Evolutionary conservation across 2,888 invertebrate genomes (phyloP).

Genomic region (Amphimallon solstitiale): DNA sequence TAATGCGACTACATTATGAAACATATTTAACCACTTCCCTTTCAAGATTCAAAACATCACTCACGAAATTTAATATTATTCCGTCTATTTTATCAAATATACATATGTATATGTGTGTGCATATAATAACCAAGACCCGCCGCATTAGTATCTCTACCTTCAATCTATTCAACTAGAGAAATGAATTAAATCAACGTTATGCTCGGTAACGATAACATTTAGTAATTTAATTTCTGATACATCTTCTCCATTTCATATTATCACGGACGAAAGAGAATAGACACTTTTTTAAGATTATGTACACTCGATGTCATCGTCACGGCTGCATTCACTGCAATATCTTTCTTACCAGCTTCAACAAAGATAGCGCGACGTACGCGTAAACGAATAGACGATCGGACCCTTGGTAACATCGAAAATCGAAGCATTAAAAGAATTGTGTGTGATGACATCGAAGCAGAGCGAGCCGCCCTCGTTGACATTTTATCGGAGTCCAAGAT

Average conservation of each 20-base stretch:
- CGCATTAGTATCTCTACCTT: constrained; percentile 1
- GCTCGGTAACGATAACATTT: constrained; percentile 30
- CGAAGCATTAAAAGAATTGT: neutral
- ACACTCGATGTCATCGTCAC: constrained; percentile 18
- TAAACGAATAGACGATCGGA: neutral
- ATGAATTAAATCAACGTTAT: constrained; percentile 34
- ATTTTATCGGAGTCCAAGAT: constrained; percentile 46
- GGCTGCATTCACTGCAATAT: constrained; percentile 21
- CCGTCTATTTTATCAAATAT: constrained; percentile 22
- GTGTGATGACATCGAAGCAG: constrained; percentile 44
- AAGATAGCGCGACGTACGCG: constrained; percentile 10
- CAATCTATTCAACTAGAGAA: constrained; percentile 30
- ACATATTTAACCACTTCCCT: constrained; percentile 8
- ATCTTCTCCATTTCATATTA: constrained; percentile 17
- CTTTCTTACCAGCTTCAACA: constrained; percentile 21
- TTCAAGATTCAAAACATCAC: constrained; percentile 30
- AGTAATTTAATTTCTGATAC: constrained; percentile 28
- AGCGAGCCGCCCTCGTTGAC: constrained; percentile 45
- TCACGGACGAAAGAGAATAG: constrained; percentile 11
- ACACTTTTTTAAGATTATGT: constrained; percentile 10
- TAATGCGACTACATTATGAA: constrained; percentile 12
- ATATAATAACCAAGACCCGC: constrained; percentile 4
- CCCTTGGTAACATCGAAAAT: neutral
- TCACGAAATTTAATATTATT: constrained; percentile 25
- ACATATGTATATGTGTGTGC: constrained; percentile 8